Conservation (phyloP, 2,888 invertebrate genomes). For the Lacanobia oleracea region DNA sequence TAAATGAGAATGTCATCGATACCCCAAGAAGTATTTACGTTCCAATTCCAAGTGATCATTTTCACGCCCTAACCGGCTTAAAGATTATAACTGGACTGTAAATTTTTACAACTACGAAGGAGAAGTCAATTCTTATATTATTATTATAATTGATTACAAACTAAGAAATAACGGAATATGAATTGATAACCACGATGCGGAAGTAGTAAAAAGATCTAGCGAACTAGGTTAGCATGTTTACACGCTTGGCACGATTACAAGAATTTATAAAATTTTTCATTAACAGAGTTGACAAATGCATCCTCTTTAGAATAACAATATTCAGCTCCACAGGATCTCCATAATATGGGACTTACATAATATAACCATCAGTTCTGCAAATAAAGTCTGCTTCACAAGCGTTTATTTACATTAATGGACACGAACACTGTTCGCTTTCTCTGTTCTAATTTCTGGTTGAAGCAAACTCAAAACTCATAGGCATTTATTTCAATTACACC, state of each 20-base stretch:
- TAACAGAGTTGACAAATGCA: conserved; percentile 1
- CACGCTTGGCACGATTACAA: conserved; percentile 24
- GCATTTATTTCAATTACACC: neutral
- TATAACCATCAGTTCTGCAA: conserved; percentile 27
- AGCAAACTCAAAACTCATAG: neutral
- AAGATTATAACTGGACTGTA: no score
- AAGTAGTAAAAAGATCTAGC: conserved; percentile 31
- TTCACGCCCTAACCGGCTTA: no score
- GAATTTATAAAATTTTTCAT: conserved; percentile 47
- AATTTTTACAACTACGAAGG: neutral
- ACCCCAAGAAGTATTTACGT: no score
- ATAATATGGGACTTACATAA: conserved; percentile 37
- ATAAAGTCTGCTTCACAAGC: neutral
- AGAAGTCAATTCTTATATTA: neutral
- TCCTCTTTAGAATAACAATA: conserved; percentile 19
- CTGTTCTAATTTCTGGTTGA: neutral
- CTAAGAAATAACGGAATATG: conserved; percentile 1
- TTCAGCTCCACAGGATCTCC: conserved; percentile 11
- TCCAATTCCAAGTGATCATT: no score
- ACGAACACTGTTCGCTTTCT: neutral
- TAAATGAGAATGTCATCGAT: no score
- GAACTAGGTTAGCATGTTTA: conserved; percentile 42
- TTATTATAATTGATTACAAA: neutral
- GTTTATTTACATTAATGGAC: conserved; percentile 20
- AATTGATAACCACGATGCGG: conserved; percentile 29